Evolutionary conservation across 2,888 invertebrate species (phyloP).

Genomic region (Anoncus sp.): DNA sequence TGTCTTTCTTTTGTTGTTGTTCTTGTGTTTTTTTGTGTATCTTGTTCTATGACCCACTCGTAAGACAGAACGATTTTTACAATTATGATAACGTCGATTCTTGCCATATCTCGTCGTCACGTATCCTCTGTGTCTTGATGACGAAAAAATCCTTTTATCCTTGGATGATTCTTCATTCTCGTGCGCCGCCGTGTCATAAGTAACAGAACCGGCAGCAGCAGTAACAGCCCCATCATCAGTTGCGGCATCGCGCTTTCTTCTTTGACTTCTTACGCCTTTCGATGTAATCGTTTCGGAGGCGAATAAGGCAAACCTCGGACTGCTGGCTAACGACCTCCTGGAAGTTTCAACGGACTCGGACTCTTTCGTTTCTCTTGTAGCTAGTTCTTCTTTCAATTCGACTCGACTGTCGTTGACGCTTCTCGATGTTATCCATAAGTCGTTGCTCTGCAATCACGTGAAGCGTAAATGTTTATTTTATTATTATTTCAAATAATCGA

Average conservation of each 20-base stretch:
- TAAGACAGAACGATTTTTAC: constrained; percentile 59
- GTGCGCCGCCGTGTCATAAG: not conserved
- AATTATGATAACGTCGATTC: constrained; percentile 68
- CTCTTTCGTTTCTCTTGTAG: not conserved
- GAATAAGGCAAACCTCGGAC: not conserved
- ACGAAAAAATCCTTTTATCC: not conserved
- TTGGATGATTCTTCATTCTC: constrained; percentile 18
- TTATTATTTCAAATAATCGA: no score
- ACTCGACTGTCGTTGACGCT: not conserved
- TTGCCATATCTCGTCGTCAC: constrained; percentile 62
- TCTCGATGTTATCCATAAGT: not conserved
- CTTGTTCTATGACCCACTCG: constrained; percentile 33
- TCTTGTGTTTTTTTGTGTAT: not conserved
- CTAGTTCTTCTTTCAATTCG: not conserved
- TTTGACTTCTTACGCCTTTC: not conserved
- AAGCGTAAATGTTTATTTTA: not conserved
- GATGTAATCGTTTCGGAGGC: constrained; percentile 19
- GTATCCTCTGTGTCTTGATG: not conserved
- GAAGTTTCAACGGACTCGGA: not conserved
- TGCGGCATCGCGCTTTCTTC: constrained; percentile 31
- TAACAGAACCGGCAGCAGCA: constrained; percentile 4
- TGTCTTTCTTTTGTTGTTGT: not conserved
- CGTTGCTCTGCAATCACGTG: not conserved
- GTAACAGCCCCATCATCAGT: not conserved
- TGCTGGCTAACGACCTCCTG: constrained; percentile 1